Percentiles rank a stretch among this genome's conserved stretches.
Evolutionary conservation across 2,888 invertebrate species (phyloP).

Genomic region (Spilarctia lutea): DNA sequence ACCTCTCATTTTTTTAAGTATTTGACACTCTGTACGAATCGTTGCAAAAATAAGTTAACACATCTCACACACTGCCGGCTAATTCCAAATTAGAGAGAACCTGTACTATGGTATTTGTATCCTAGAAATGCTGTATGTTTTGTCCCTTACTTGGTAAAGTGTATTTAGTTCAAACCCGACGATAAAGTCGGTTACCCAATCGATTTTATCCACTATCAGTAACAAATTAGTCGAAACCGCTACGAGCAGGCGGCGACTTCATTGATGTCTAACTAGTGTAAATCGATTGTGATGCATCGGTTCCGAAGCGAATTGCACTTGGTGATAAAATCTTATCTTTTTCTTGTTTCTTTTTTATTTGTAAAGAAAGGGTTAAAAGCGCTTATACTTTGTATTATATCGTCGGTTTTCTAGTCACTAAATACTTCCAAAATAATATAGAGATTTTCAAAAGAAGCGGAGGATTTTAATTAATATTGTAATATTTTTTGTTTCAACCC

Average conservation of each 20-base stretch:
- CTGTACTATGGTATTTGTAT: too few relatives aligned
- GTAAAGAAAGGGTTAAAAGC: background rate
- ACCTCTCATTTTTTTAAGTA: too few relatives aligned
- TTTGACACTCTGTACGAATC: too few relatives aligned
- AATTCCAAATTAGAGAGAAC: too few relatives aligned
- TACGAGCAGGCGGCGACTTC: conserved; percentile 61
- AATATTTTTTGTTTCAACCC: background rate
- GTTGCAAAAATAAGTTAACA: too few relatives aligned
- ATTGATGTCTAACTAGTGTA: conserved; percentile 69
- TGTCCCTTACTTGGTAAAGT: background rate
- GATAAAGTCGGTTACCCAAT: conserved; percentile 33
- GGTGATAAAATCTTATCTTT: conserved; percentile 9
- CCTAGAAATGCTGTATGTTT: background rate
- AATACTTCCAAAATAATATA: background rate
- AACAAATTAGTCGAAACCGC: conserved; percentile 68
- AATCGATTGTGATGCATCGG: conserved; percentile 68
- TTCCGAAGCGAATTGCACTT: conserved; percentile 57
- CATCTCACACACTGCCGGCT: too few relatives aligned
- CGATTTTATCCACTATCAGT: conserved; percentile 63
- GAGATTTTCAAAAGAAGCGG: background rate
- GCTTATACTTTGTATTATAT: background rate
- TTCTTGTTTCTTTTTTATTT: background rate
- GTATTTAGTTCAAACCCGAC: conserved; percentile 13
- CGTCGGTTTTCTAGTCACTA: background rate
- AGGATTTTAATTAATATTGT: background rate